phyloP scores from a whole-genome alignment of 1,140 invertebrate species.

The Orchestia grillus region DNA sequence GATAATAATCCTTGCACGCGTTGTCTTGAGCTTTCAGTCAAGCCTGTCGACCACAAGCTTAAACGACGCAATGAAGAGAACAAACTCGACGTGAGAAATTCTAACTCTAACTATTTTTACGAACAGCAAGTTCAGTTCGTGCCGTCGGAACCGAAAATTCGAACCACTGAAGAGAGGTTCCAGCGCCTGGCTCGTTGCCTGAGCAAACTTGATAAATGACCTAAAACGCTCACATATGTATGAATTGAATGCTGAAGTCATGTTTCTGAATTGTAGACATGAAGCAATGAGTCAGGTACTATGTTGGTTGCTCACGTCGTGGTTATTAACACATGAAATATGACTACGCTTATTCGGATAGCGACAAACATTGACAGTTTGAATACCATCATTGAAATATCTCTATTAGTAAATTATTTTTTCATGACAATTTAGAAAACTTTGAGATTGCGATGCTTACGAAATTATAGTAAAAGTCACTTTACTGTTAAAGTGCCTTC shows the following conservation, averaged over 20 bases:
- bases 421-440: not conserved
- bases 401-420: no score
- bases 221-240: no score
- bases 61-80: not conserved
- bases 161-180: not conserved
- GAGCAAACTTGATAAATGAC: no score
- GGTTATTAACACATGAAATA: not conserved
- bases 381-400: no score
- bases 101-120: not conserved
- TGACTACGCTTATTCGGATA: not conserved
- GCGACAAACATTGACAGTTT: no score
- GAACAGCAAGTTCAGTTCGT: not conserved
- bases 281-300: not conserved
- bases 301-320: no score
- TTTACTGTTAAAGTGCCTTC: no score
- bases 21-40: not conserved
- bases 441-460: not conserved
- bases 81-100: not conserved
- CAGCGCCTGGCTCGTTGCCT: no score
- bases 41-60: not conserved
- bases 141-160: not conserved
- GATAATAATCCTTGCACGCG: not conserved
- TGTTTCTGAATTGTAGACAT: not conserved
- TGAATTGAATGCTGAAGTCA: not conserved
- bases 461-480: not conserved